Evolutionary conservation across 2,888 invertebrate genomes (phyloP), one percentile per base, ranked within the genome.

Genomic region (Caenorhabditis sp.): DNA sequence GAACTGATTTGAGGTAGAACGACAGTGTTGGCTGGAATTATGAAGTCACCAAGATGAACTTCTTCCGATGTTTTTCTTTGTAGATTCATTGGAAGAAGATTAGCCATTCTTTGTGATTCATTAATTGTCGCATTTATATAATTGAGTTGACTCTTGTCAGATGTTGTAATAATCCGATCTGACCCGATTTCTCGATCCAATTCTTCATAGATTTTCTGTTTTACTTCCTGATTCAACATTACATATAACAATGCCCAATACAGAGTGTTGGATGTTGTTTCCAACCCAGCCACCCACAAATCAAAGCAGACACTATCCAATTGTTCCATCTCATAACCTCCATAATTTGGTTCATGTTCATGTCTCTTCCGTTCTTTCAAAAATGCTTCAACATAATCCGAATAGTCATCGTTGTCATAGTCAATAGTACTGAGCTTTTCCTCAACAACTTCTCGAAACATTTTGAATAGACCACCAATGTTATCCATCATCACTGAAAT

Each of bases 261-360:
- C 24, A 79, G 58, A 3, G 81, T 79, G 55, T 69, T 76, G 6
- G 81, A 65, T 8, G 79, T 79, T 0, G 81, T 81, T 55, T 81
- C 81, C 72, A 77, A 76, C 43, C 81, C 81, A 21, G 81, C 81
- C 1, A 77, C 62, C 81, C 81, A 81, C 14, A 81, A 64, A 50
- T 81, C 81, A 26, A 78, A 70, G 37, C 74, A 74, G 10, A 69
- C 69, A 55, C 65, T 69, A 1, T 74, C 66, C 31, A 74, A 49
- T 61, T 74, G 74, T 36, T 63, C 66, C 63, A 74, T 69, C 66
- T 69, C 69, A 59, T 27, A 74, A 26, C 74, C 74, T n/a, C 74
- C 74, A 27, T 54, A 74, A 36, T 59, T 62, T 21, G 27, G 24
- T 51, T 74, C 74, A 58, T 74, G 26, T 54, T 77, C 72, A 43